Conservation (phyloP, 2,888 invertebrate species). For the Thereva unica region DNA sequence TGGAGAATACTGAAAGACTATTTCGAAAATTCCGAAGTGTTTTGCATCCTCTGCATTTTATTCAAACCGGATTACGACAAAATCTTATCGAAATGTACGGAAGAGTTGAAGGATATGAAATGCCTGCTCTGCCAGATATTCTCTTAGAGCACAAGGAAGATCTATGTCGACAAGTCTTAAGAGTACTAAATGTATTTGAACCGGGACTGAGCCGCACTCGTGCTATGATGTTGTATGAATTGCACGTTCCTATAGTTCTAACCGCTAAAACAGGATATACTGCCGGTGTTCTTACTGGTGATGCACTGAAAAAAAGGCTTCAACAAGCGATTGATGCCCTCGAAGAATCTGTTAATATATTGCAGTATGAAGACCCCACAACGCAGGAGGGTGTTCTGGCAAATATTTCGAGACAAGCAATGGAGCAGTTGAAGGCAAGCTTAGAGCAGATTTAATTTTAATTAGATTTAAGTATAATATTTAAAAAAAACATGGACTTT, state of each 20-base stretch:
- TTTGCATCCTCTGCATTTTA: slow-evolving; percentile 77
- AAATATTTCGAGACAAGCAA: slow-evolving; percentile 51
- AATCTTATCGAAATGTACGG: slow-evolving; percentile 79
- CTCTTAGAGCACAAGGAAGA: slow-evolving; percentile 76
- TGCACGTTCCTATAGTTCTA: slow-evolving; percentile 76
- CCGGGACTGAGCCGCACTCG: slow-evolving; percentile 79
- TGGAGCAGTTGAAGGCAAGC: slow-evolving; percentile 51
- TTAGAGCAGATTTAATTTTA: slow-evolving; percentile 45
- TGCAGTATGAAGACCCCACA: slow-evolving; percentile 66
- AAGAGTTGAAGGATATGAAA: slow-evolving; percentile 69
- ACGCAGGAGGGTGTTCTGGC: slow-evolving; percentile 55
- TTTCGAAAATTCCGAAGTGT: slow-evolving; percentile 68
- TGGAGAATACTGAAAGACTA: slow-evolving; percentile 68
- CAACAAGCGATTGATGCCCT: slow-evolving; percentile 68
- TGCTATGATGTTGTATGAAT: slow-evolving; percentile 78
- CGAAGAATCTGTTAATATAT: slow-evolving; percentile 67
- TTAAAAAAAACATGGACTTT: background rate
- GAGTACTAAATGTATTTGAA: slow-evolving; percentile 71
- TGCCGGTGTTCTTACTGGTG: slow-evolving; percentile 63
- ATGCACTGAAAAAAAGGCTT: slow-evolving; percentile 66
- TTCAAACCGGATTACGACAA: slow-evolving; percentile 69
- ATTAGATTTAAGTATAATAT: background rate
- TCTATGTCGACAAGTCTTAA: slow-evolving; percentile 70
- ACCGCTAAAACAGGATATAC: slow-evolving; percentile 69
- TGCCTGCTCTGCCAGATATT: slow-evolving; percentile 73